Evolutionary conservation across 2,888 invertebrate species (phyloP).

Genomic region (Conchocele bisecta): DNA sequence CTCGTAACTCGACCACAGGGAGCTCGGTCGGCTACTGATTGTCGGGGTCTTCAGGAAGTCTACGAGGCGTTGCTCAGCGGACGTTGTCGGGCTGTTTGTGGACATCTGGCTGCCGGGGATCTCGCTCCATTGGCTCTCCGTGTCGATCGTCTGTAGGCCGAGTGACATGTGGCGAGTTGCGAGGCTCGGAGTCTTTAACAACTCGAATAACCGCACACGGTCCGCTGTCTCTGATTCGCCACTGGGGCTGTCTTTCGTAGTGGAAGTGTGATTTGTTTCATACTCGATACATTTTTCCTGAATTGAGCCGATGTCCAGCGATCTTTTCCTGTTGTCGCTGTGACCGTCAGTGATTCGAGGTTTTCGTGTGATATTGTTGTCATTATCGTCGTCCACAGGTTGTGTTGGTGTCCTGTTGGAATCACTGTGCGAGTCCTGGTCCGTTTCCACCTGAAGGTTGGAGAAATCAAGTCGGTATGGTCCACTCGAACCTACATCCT

Average conservation of each 20-base stretch:
- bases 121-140: slow-evolving; percentile 58
- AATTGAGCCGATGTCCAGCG: slow-evolving; percentile 46
- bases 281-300: slow-evolving; percentile 44
- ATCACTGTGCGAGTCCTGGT: slow-evolving; percentile 45
- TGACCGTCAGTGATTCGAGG: slow-evolving; percentile 1
- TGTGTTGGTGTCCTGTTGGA: not conserved
- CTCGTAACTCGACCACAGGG: slow-evolving; percentile 76
- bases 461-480: slow-evolving; percentile 75
- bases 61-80: slow-evolving; percentile 57
- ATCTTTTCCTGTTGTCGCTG: slow-evolving; percentile 37
- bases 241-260: not conserved
- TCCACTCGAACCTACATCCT: slow-evolving; percentile 25
- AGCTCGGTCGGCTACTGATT: slow-evolving; percentile 62
- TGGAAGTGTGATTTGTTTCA: slow-evolving; percentile 16
- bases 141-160: slow-evolving; percentile 54
- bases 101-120: slow-evolving; percentile 41
- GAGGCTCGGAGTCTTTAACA: slow-evolving; percentile 65
- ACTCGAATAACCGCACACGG: slow-evolving; percentile 57
- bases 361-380: slow-evolving; percentile 1
- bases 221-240: slow-evolving; percentile 14
- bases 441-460: slow-evolving; percentile 71
- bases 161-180: slow-evolving; percentile 61
- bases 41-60: slow-evolving; percentile 66
- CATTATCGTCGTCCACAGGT: not conserved
- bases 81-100: slow-evolving; percentile 47